A percentile compares a stretch with the other conserved stretches of the same genome.
These are phyloP conservation scores for Xiphorhynchus erythropygius DNA, from an alignment of 2,797 vertebrate species.

Conservation along the genomic window DNA sequence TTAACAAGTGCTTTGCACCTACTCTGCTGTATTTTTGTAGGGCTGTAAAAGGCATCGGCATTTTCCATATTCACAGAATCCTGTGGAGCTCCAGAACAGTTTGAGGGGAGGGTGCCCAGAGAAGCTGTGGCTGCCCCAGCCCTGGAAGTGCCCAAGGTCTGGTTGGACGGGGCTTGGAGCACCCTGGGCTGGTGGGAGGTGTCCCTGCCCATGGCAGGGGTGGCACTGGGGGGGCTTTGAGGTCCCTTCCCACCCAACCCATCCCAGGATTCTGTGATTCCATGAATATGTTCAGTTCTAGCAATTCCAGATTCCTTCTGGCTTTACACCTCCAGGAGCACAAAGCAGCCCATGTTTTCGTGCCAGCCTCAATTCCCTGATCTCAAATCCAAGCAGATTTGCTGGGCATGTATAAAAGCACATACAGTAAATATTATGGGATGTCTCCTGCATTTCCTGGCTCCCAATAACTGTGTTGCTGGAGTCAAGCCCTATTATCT, in stretches of 20 bases:
- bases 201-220: not conserved
- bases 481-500: not conserved
- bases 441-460: not conserved
- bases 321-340: not conserved
- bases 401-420: not conserved
- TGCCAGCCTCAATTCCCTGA: not conserved
- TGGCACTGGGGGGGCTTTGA: fast-evolving
- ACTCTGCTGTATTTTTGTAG: not conserved
- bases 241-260: not conserved
- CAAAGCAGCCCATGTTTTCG: fast-evolving
- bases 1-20: not conserved
- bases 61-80: not conserved
- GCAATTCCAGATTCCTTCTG: not conserved
- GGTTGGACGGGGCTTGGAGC: too few relatives aligned
- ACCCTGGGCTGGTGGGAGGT: not conserved
- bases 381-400: not conserved
- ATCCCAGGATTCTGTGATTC: not conserved
- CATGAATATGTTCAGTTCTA: not conserved
- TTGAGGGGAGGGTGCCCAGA: not conserved
- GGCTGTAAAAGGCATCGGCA: not conserved
- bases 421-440: not conserved
- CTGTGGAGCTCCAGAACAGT: not conserved
- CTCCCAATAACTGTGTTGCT: fast-evolving
- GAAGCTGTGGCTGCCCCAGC: not conserved
- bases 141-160: fast-evolving